Percentiles rank a stretch among this genome's conserved stretches.
phyloP scores from a whole-genome alignment of 2,797 vertebrate species.

The Cephalopachus bancanus region DNA sequence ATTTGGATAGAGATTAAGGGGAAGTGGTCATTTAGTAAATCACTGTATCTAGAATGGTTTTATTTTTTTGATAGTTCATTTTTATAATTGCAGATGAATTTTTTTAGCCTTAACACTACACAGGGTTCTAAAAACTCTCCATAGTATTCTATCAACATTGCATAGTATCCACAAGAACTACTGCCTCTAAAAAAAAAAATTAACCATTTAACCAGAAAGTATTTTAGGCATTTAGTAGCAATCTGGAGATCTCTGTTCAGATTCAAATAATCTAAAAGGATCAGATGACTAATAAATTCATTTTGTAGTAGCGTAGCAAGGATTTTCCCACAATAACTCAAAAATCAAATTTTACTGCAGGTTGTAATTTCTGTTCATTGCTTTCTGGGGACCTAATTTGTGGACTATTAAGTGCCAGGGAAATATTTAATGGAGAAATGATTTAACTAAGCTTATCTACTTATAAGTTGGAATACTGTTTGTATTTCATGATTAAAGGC shows the following conservation, averaged over 20 bases:
- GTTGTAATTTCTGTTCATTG: conserved; percentile 66
- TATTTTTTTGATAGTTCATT: conserved; percentile 39
- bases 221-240: conserved; percentile 58
- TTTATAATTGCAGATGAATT: background rate
- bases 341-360: conserved; percentile 76
- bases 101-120: background rate
- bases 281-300: conserved; percentile 61
- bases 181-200: conserved; percentile 45
- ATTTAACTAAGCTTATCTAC: conserved; percentile 52
- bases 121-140: background rate
- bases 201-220: conserved; percentile 52
- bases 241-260: conserved; percentile 31
- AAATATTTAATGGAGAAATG: conserved; percentile 70
- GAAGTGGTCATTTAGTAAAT: conserved; percentile 34
- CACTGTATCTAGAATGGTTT: background rate
- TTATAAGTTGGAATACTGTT: conserved; percentile 60
- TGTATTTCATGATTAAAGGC: conserved; percentile 56
- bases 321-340: conserved; percentile 67
- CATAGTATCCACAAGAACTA: background rate
- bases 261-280: conserved; percentile 67
- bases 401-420: conserved; percentile 60
- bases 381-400: conserved; percentile 79
- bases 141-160: background rate
- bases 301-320: conserved; percentile 43
- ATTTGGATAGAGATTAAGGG: conserved; percentile 46